Conservation (phyloP, 2,113 vertebrate genomes). For the Antigone vipio region DNA sequence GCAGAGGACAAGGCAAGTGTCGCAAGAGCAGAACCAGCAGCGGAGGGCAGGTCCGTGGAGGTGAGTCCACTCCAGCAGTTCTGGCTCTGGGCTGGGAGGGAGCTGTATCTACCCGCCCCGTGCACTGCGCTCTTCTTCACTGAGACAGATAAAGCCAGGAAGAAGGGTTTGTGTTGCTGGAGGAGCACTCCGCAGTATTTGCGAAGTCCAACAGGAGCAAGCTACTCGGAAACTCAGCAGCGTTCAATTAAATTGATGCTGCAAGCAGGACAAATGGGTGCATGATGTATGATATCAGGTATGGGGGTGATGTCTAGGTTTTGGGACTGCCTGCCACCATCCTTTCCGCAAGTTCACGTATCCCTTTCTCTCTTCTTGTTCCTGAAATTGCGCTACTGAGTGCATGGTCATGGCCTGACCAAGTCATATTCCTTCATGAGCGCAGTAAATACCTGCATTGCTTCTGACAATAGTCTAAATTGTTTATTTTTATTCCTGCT, state of each 20-base stretch:
- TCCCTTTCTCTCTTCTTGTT: not conserved
- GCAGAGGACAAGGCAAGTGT: not conserved
- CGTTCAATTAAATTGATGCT: not conserved
- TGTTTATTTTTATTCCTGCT: not conserved
- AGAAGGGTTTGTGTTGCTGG: not conserved
- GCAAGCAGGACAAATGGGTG: not conserved
- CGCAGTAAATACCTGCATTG: not conserved
- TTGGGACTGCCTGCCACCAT: not conserved
- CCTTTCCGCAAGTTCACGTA: not conserved
- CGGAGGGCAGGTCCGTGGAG: not conserved
- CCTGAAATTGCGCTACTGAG: not conserved
- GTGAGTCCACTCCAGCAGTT: not conserved
- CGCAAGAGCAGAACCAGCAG: not conserved
- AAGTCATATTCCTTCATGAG: not conserved
- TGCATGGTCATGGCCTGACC: not conserved
- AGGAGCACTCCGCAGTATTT: not conserved
- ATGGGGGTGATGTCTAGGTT: not conserved
- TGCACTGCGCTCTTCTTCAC: not conserved
- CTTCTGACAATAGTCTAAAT: not conserved
- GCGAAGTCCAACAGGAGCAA: not conserved
- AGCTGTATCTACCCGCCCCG: not conserved
- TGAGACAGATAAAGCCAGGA: not conserved
- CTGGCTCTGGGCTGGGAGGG: not conserved
- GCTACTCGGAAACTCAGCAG: fast-evolving
- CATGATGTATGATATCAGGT: too few relatives aligned